These are phyloP conservation scores for Xenops minutus DNA, from an alignment of 2,797 vertebrate genomes.

Conservation along the genomic window DNA sequence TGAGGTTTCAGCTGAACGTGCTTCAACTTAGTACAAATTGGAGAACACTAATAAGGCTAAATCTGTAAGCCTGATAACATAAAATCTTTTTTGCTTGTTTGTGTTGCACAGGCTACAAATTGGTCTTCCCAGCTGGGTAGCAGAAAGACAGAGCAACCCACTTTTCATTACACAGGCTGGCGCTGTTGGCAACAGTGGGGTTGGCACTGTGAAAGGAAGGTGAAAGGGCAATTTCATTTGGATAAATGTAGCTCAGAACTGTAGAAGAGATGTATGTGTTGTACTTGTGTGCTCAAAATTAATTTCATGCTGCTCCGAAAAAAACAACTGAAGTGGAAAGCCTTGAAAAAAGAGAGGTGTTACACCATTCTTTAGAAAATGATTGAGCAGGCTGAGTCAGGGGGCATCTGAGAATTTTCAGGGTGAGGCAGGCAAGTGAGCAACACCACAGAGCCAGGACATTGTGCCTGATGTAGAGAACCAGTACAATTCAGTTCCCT, in stretches of 20 bases:
- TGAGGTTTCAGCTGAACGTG: neutral
- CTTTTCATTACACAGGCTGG: neutral
- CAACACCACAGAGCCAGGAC: neutral
- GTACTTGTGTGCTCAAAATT: neutral
- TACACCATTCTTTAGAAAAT: neutral
- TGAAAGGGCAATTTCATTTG: neutral
- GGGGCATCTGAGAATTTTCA: neutral
- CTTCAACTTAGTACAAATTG: neutral
- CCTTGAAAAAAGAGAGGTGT: neutral
- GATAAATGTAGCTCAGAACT: neutral
- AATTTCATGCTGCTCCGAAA: neutral
- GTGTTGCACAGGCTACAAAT: neutral
- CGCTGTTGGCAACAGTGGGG: neutral
- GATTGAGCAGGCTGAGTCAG: neutral
- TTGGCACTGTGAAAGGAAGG: neutral
- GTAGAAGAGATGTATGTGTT: neutral
- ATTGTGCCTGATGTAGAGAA: neutral
- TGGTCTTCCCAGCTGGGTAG: neutral
- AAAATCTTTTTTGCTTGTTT: neutral
- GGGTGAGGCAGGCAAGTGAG: neutral
- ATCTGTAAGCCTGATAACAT: neutral
- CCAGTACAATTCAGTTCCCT: neutral
- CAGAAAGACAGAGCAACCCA: neutral
- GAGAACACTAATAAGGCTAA: neutral
- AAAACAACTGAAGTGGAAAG: neutral